These are phyloP conservation scores for Hylomyscus alleni DNA, from an alignment of 2,797 vertebrate genomes.

Conservation along the genomic window DNA sequence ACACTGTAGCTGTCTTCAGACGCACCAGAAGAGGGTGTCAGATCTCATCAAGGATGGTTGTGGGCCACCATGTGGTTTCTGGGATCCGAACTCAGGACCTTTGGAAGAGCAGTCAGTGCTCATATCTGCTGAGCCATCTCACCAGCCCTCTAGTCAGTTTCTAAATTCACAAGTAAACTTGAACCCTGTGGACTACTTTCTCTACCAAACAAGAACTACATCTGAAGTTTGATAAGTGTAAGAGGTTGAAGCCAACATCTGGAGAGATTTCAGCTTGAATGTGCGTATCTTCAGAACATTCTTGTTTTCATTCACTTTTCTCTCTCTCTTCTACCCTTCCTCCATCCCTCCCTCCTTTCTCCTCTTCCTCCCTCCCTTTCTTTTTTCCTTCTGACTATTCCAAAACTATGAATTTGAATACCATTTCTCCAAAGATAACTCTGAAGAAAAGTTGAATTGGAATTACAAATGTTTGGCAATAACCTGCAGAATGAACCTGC, in stretches of 20 bases:
- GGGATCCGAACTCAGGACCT: no score
- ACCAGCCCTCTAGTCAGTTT: background rate
- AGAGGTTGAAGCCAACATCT: background rate
- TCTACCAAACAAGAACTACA: background rate
- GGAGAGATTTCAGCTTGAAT: background rate
- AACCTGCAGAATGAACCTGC: slow-evolving; percentile 26
- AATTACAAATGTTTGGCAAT: slow-evolving; percentile 53
- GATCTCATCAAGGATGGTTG: no score
- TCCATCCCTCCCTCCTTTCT: no score
- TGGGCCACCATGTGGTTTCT: no score
- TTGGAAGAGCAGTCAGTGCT: no score
- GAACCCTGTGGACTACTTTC: background rate
- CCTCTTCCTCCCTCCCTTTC: background rate
- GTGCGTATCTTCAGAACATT: background rate
- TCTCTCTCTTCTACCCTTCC: no score
- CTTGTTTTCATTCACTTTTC: background rate
- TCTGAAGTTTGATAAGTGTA: background rate
- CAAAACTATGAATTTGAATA: background rate
- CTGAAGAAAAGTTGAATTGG: slow-evolving; percentile 2
- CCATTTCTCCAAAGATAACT: background rate
- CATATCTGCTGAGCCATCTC: no score
- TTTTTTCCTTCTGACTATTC: background rate
- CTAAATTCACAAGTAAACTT: background rate
- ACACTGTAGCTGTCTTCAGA: no score
- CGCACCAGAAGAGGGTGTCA: no score